Base-by-base conservation (phyloP, 1,140 invertebrate genomes). In the Episyrphus balteatus region DNA sequence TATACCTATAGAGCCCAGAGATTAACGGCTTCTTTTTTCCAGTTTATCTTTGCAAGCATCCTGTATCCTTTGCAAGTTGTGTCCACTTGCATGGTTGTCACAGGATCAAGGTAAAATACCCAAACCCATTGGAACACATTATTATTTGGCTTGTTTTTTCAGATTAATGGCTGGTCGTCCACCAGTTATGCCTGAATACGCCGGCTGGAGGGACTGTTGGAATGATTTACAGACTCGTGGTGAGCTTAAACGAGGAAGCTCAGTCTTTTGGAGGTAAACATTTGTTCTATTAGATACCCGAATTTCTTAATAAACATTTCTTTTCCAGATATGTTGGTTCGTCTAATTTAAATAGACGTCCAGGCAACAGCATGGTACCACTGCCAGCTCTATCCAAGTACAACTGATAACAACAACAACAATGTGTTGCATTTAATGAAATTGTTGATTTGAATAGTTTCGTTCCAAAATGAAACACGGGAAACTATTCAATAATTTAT, bases 1-100 rank as follows among this genome's bases (percentile, higher is more conserved):
- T 32, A 48, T 19, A 50, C 34, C 19, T 43, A 0, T 12, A 14
- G 15, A 36, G 6, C 3, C 3, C 13, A 45, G 33, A 33, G 1
- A 7, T 43, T 43, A 30, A 43, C 30, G 33, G 71, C 69, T 51
- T 60, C 69, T 37, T 66, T 68, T 36, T 51, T 71, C 49, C 59
- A 72, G 47, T 75, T 72, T 51, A 73, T 74, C 51, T 62, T 91
- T 26, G 82, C 84, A 26, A 82, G 81, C 48, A 78, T 88, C 30
- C 59, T 92, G 33, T 93, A 94, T 69, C 89, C 89, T 15, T 81
- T 92, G 57, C 79, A 83, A 63, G 83, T 94, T 13, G 87, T 93
- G 1, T 85, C 85, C 31, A 86, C 86, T 51, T 89, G 89, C 61
- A 91, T 91, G 83, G 77, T 81, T 50, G 83, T 92, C 3, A 84